Evolutionary conservation across 2,888 invertebrate species (phyloP), one percentile per base, ranked within the genome.

Genomic region (Tachystola acroxantha): DNA sequence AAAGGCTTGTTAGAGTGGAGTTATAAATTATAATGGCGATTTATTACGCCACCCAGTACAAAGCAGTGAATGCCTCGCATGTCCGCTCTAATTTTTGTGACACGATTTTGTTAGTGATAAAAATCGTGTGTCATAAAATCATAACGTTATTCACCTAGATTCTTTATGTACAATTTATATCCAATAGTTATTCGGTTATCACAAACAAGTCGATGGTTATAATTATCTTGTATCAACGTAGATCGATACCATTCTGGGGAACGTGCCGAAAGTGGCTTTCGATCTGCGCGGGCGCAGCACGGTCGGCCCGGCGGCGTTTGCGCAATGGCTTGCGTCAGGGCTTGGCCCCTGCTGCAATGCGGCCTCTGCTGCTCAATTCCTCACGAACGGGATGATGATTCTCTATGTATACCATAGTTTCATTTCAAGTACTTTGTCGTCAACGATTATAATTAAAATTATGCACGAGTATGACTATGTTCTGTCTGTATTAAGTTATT

Each of bases 291-390:
- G 32, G 36, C 36, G 37, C 27, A n/a, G 37, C 28, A 22, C 29
- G 27, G 31, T 27, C 11, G 31, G 19, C 10, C 20, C 40, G 31
- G 31, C 20, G 30, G 36, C 43, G 43, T 47, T 67, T 67, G 58
- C 66, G 61, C 62, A 65, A 68, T 9, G 32, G 29, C 41, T 65
- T 66, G 63, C 58, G 62, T 55, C 60, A 62, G 48, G 43, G 48
- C 46, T 45, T 39, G 38, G 48, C 45, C 52, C 37, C 36, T 39
- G 42, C 43, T 35, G 22, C 16, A 13, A n/a, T 13, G 11, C 12
- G 10, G 31, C 20, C 35, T 45, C 14, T 28, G 37, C 36, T 37
- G 36, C 42, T 37, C 25, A 10, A 10, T 25, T 25, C 3, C 25
- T 5, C 1, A 25, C 25, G 10, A 25, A n/a, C 10, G 5, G 25